Base-by-base conservation (phyloP, 2,888 invertebrate species). In the Acanthococcus lagerstroemiae region DNA sequence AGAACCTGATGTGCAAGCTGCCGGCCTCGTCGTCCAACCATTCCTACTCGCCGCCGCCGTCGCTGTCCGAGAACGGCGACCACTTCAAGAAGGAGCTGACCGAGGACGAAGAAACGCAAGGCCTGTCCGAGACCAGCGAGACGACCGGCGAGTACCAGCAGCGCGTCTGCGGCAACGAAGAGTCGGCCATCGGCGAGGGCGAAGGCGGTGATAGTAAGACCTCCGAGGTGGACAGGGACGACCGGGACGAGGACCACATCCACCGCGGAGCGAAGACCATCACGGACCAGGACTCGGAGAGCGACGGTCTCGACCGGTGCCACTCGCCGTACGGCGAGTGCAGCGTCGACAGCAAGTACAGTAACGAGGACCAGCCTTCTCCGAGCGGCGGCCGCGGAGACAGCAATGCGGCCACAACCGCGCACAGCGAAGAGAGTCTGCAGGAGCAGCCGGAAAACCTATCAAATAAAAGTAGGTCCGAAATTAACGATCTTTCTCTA, bases 401-500 rank as follows among this genome's bases (percentile, higher is more conserved):
- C 17, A 56, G 45, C 45, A 19, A 2, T n/a, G 46, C 58, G 45
- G 24, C 58, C 44, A 22, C 17, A n/a, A 30, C 12, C 58, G 58
- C 19, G 24, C 37, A 9, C 1, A n/a, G 37, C 2, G 83, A 82
- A 69, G 85, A 85, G 76, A 78, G 79, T 68, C 77, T 81, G 72
- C 87, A 87, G 74, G 87, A 88, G 71, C 87, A 88, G 77, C 88
- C 88, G 73, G 88, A 88, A 78, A 88, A 88, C 78, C 81, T 88
- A 73, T 88, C 87, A 74, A 84, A 84, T 67, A 73, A 74, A 72
- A 73, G 74, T 71, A 72, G 72, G 67, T 70, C 69, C 63, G 71
- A 70, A 37, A 52, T 61, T 83, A 82, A 72, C 81, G 83, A 68
- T 80, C 30, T 61, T 50, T 61, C 61, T 50, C 30, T 61, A 61